phyloP scores from a whole-genome alignment of 2,797 vertebrate genomes.

The Onychomys torridus region DNA sequence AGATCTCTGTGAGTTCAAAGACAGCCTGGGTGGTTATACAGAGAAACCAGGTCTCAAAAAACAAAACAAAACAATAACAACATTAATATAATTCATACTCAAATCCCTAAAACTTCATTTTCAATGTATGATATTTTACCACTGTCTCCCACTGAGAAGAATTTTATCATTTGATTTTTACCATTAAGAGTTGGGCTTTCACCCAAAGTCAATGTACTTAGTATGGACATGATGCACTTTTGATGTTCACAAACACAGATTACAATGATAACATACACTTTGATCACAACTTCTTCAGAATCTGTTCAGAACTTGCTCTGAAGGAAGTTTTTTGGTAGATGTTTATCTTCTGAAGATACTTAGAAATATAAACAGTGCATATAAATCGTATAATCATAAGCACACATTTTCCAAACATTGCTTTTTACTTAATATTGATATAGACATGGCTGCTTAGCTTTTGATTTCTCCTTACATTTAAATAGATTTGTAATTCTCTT shows the following conservation, averaged over 20 bases:
- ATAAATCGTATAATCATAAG: conserved; percentile 63
- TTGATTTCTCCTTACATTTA: conserved; percentile 72
- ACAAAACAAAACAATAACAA: too few relatives aligned
- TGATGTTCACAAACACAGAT: conserved; percentile 10
- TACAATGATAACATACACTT: not conserved
- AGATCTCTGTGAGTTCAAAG: too few relatives aligned
- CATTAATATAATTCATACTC: not conserved
- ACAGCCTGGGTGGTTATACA: too few relatives aligned
- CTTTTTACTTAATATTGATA: conserved; percentile 70
- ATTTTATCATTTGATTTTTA: conserved; percentile 38
- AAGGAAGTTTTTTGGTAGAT: conserved; percentile 17
- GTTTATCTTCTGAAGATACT: conserved; percentile 55
- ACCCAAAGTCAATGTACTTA: not conserved
- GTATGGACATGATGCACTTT: not conserved
- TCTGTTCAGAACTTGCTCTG: too few relatives aligned
- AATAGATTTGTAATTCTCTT: conserved; percentile 64
- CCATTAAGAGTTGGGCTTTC: not conserved
- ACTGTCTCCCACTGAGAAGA: not conserved
- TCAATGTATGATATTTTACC: not conserved
- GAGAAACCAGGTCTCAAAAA: too few relatives aligned
- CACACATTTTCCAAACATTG: conserved; percentile 64
- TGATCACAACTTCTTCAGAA: conserved; percentile 16
- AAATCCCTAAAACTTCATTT: not conserved
- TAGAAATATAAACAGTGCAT: conserved; percentile 60
- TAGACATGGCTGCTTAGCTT: conserved; percentile 64